Evolutionary conservation across 2,888 invertebrate genomes (phyloP).

Genomic region (Vanessa cardui): DNA sequence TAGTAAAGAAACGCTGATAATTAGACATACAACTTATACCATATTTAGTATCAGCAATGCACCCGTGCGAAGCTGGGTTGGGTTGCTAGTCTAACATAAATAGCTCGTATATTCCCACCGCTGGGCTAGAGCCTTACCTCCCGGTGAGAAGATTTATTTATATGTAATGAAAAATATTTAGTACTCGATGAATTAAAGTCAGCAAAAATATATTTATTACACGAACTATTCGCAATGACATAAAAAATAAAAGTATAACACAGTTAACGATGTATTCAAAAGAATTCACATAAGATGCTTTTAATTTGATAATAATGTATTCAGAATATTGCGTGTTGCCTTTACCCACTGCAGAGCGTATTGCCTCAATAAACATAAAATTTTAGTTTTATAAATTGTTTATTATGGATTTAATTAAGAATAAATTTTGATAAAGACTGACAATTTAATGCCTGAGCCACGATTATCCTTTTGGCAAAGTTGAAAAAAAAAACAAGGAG

Average conservation of each 20-base stretch:
- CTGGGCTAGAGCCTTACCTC: too few species aligned
- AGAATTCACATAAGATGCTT: constrained; percentile 37
- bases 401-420: constrained; percentile 55
- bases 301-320: constrained; percentile 40
- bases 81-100: too few species aligned
- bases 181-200: neutral
- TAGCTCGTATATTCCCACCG: too few species aligned
- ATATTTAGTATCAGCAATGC: too few species aligned
- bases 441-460: constrained; percentile 64
- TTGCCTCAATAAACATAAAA: constrained; percentile 45
- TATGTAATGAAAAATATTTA: constrained; percentile 6
- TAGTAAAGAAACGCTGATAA: too few species aligned
- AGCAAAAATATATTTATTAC: constrained; percentile 4
- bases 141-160: neutral
- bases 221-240: constrained; percentile 24
- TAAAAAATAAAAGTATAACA: constrained; percentile 32
- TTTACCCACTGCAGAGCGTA: constrained; percentile 43
- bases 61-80: too few species aligned
- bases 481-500: constrained; percentile 52
- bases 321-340: constrained; percentile 40
- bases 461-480: constrained; percentile 57
- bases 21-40: too few species aligned
- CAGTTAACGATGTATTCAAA: constrained; percentile 34
- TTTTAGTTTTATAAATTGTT: constrained; percentile 48
- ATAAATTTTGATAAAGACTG: constrained; percentile 63